Percentiles rank a stretch among this genome's conserved stretches.
phyloP scores from a whole-genome alignment of 2,113 vertebrate genomes.

The Calypte anna region DNA sequence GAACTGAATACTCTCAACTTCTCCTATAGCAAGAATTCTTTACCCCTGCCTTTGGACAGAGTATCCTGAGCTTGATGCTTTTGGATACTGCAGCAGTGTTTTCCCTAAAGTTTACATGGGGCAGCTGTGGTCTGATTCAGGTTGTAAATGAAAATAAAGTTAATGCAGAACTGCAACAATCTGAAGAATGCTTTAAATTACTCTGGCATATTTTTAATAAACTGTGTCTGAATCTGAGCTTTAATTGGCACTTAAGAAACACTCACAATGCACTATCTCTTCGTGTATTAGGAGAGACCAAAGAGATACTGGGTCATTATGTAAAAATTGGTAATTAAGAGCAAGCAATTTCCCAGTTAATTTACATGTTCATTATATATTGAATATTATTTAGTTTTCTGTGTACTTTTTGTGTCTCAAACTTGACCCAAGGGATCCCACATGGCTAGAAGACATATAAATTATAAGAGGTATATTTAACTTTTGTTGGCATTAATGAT shows the following conservation, averaged over 20 bases:
- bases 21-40: not conserved
- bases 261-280: constrained; percentile 39
- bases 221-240: constrained; percentile 1
- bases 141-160: not conserved
- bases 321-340: constrained; percentile 72
- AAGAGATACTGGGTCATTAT: constrained; percentile 67
- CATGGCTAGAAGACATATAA: constrained; percentile 25
- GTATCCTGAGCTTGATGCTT: not conserved
- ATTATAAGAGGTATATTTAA: constrained; percentile 69
- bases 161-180: not conserved
- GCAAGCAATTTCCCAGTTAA: constrained; percentile 66
- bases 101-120: not conserved
- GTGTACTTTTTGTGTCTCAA: constrained; percentile 60
- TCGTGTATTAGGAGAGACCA: constrained; percentile 35
- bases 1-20: not conserved
- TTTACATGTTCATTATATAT: constrained; percentile 69
- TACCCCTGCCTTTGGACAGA: not conserved
- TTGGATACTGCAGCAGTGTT: not conserved
- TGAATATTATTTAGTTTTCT: constrained; percentile 68
- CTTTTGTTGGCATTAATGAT: constrained; percentile 65
- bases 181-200: not conserved
- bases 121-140: not conserved
- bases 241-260: constrained; percentile 68
- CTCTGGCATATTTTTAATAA: constrained; percentile 21
- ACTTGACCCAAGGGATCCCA: constrained; percentile 62